Evolutionary conservation across 2,888 invertebrate genomes (phyloP), one percentile per base, ranked within the genome.

Genomic region (Yponomeuta plumbellus): DNA sequence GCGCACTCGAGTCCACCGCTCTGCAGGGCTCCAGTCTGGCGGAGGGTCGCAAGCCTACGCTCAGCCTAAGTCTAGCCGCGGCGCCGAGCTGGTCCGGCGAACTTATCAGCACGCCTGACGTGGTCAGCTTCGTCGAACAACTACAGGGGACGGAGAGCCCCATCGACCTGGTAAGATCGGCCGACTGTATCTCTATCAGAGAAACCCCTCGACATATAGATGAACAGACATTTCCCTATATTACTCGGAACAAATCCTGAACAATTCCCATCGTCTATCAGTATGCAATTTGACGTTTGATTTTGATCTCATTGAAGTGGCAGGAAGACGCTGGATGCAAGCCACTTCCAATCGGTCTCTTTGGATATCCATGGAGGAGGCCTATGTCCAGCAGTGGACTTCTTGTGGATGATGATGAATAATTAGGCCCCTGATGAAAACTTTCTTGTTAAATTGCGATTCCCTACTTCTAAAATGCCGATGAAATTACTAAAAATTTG

Each of bases 31-130:
- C 64, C 13, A 17, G 22, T 17, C 17, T 22, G 22, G 61, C 22
- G 61, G 34, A 20, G n/a, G 61, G 26, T 11, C 23, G n/a, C 23
- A 20, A 26, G 61, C 61, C 58, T 20, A 65, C 75, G 75, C 52
- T 90, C 66, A 78, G 82, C 17, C 79, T 91, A 44, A 80, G 87
- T 74, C 83, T 90, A 67, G 76, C 77, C 59, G 73, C 80, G 67
- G 80, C 67, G 34, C 77, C 81, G 40, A 68, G 69, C 71, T 84
- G 84, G 80, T 71, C 78, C 59, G 73, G 69, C 26, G 83, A 84
- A 68, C 70, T 77, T 72, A 84, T 91, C 75, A 90, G 84, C 76
- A 92, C 92, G 26, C 92, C 92, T 8, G 91, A 91, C 67, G 85
- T 92, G 67, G 82, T 92, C 66, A 85, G 76, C 70, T 85, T 78